Percentiles rank a stretch among this genome's conserved stretches.
Evolutionary conservation across 2,888 invertebrate genomes (phyloP).

Genomic region (Dorcus parallelipipedus): DNA sequence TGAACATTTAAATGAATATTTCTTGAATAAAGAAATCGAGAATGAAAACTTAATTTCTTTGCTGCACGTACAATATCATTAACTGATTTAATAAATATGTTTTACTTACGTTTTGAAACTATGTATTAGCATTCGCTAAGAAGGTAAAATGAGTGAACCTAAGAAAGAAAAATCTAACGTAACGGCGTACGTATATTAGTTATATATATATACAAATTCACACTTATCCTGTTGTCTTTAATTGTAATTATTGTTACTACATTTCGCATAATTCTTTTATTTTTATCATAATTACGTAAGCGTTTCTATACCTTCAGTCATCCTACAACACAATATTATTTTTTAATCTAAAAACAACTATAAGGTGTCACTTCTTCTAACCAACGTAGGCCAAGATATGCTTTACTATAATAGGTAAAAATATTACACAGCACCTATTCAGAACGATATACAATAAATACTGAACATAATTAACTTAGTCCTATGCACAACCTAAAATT

Average conservation of each 20-base stretch:
- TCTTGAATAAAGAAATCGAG: too few relatives aligned
- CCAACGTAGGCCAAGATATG: conserved; percentile 35
- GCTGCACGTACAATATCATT: too few relatives aligned
- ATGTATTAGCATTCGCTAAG: not conserved
- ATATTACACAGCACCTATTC: not conserved
- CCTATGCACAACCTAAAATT: too few relatives aligned
- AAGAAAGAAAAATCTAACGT: conserved; percentile 20
- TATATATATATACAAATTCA: conserved; percentile 41
- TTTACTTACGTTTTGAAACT: not conserved
- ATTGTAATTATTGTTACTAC: conserved; percentile 23
- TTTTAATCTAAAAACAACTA: conserved; percentile 29
- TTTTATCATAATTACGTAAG: conserved; percentile 41
- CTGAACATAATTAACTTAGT: too few relatives aligned
- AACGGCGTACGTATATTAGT: conserved; percentile 34
- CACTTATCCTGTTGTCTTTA: conserved; percentile 25
- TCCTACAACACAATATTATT: conserved; percentile 28
- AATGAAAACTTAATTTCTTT: too few relatives aligned
- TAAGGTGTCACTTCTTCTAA: conserved; percentile 25
- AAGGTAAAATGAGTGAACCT: not conserved
- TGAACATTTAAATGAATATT: too few relatives aligned
- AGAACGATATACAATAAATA: too few relatives aligned
- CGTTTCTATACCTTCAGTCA: conserved; percentile 20
- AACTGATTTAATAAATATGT: not conserved
- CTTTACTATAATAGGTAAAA: conserved; percentile 2
- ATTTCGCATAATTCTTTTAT: conserved; percentile 16